Conservation (phyloP, 1,140 invertebrate genomes). For the Trichonephila inaurata region DNA sequence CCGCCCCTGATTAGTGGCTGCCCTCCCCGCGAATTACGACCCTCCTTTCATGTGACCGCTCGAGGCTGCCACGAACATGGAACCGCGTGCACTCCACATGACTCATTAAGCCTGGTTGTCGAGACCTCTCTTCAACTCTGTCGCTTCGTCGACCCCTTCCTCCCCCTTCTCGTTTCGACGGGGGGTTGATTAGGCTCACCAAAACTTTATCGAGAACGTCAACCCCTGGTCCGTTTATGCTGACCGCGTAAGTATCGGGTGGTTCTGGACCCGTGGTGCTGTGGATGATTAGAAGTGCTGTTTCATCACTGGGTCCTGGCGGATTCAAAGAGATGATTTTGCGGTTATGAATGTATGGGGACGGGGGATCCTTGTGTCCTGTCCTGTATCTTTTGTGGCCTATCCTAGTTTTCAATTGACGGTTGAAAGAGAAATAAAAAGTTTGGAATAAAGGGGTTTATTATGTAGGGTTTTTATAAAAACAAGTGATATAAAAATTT, state of each 20-base stretch:
- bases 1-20: conserved; percentile 59
- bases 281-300: background rate
- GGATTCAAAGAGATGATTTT: background rate
- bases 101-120: conserved; percentile 67
- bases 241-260: background rate
- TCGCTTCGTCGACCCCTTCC: conserved; percentile 30
- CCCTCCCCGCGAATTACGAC: conserved; percentile 58
- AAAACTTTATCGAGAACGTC: conserved; percentile 63
- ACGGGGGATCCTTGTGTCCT: too few species aligned
- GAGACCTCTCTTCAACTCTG: conserved; percentile 70
- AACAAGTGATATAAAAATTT: too few species aligned
- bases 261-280: background rate
- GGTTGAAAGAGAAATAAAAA: too few species aligned
- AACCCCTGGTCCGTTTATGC: conserved; percentile 33
- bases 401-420: too few species aligned
- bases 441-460: too few species aligned
- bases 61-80: conserved; percentile 59
- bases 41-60: conserved; percentile 65
- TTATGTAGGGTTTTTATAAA: too few species aligned
- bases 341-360: background rate
- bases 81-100: conserved; percentile 43
- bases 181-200: conserved; percentile 54
- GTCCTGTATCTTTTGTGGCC: too few species aligned
- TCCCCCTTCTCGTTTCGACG: background rate
- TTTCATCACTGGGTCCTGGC: background rate